Evolutionary conservation across 2,888 invertebrate genomes (phyloP), one percentile per base, ranked within the genome.

Genomic region (Spisula subtruncata): DNA sequence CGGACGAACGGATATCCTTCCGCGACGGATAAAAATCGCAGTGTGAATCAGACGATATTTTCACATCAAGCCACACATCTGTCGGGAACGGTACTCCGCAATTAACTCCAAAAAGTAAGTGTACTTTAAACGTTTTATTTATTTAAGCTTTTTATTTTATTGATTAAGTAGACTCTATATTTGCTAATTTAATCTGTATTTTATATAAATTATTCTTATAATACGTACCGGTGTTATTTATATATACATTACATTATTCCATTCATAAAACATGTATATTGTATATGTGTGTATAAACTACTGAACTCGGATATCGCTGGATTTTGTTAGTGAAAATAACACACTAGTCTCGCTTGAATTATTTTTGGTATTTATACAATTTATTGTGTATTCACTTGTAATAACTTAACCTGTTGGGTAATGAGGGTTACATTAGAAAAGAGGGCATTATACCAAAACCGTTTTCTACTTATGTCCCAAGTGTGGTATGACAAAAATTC

Each of bases 31-130:
- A 32, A 32, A n/a, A 75, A 32, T 75, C 2, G 18, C 32, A 10
- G 75, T 6, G 75, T 75, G 75, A 75, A 75, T 75, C 75, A 75
- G 25, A 14, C 75, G 6, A 16, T 32, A 14, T 0, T 12, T 10
- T 75, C 75, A 75, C 32, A 75, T 75, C 18, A 12, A 4, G 35
- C 75, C 35, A 75, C 75, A 32, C 75, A 75, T 75, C 16, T 32
- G 32, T 12, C 35, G 75, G 18, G 75, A 32, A 35, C 75, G 18
- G 35, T 18, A 35, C 32, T 10, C 16, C 75, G 32, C 8, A 32
- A 20, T 16, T 18, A 71, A 32, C 32, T 75, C 60, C 16, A 75
- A 75, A 75, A 75, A 25, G 75, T 75, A 75, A 75, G 75, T 75
- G 5, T 32, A 16, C 32, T 32, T 32, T 75, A 32, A 16, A 16